phyloP scores from a whole-genome alignment of 1,140 invertebrate genomes.

The Pseudomyrmex cubaensis region DNA sequence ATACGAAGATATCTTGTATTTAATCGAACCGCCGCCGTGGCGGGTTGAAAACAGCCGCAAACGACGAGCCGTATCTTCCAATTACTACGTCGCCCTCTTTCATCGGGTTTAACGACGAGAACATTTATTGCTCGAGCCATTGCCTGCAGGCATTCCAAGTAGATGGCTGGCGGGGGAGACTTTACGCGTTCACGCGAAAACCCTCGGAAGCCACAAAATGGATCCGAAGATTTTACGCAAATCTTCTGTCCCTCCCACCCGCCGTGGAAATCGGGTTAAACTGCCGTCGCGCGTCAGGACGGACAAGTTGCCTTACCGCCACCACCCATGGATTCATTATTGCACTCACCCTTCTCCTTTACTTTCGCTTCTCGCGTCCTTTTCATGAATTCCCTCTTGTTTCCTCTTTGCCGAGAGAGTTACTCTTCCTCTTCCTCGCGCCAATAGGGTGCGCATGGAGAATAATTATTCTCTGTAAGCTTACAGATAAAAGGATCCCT shows the following conservation, averaged over 20 bases:
- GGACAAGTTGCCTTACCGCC: conserved; percentile 66
- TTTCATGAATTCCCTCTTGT: conserved; percentile 56
- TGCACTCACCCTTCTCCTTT: conserved; percentile 47
- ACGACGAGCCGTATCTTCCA: conserved; percentile 35
- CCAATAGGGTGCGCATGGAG: conserved; percentile 73
- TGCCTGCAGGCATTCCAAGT: conserved; percentile 61
- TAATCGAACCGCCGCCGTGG: conserved; percentile 23
- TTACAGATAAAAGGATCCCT: conserved; percentile 80
- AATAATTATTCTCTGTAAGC: conserved; percentile 82
- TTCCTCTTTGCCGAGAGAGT: conserved; percentile 67
- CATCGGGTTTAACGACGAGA: conserved; percentile 60
- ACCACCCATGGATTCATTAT: conserved; percentile 79
- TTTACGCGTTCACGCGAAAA: conserved; percentile 71
- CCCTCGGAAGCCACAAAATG: conserved; percentile 71
- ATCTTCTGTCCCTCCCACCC: conserved; percentile 64
- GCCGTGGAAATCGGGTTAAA: conserved; percentile 71
- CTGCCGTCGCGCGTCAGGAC: conserved; percentile 57
- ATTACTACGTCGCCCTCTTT: conserved; percentile 62
- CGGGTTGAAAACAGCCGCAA: conserved; percentile 46
- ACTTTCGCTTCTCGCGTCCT: conserved; percentile 47
- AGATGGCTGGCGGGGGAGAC: conserved; percentile 3
- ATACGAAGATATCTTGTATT: not conserved
- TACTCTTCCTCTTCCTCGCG: conserved; percentile 72
- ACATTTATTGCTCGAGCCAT: conserved; percentile 63
- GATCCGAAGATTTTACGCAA: conserved; percentile 75